Conservation (phyloP, 2,797 vertebrate genomes). For the Enteromius unitaeniatus region DNA sequence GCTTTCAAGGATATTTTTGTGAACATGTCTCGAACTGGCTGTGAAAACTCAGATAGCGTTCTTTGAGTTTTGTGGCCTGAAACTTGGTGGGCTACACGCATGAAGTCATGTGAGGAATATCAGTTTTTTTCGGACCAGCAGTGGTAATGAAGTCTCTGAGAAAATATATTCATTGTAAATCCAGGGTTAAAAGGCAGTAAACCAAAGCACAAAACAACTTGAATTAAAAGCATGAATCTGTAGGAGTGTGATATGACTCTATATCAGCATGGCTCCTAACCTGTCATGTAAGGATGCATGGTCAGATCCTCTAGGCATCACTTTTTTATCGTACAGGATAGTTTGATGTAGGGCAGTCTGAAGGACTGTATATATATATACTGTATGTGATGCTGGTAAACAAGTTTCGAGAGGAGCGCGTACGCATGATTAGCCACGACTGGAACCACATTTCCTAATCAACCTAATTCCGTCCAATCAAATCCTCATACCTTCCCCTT, state of each 20-base stretch:
- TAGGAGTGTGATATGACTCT: neutral
- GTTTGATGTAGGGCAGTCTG: neutral
- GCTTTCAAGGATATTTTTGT: conserved; percentile 57
- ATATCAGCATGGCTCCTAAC: neutral
- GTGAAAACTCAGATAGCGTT: conserved; percentile 18
- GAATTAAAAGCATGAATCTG: neutral
- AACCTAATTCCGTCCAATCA: no score
- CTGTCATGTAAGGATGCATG: neutral
- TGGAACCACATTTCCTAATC: no score
- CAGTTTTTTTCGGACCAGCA: no score
- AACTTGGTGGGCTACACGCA: conserved; percentile 43
- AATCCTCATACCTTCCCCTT: no score
- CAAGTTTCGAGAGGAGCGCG: no score
- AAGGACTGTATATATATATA: no score
- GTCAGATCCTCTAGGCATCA: neutral
- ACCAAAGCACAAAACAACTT: neutral
- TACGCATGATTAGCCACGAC: no score
- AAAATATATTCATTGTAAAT: neutral
- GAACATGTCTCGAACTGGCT: conserved; percentile 53
- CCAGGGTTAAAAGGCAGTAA: neutral
- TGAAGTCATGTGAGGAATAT: conserved; percentile 29
- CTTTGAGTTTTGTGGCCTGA: conserved; percentile 50
- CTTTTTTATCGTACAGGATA: neutral
- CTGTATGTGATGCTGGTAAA: no score
- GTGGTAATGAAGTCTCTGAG: neutral